Conservation (phyloP, 2,113 vertebrate species). For the Anhinga anhinga region DNA sequence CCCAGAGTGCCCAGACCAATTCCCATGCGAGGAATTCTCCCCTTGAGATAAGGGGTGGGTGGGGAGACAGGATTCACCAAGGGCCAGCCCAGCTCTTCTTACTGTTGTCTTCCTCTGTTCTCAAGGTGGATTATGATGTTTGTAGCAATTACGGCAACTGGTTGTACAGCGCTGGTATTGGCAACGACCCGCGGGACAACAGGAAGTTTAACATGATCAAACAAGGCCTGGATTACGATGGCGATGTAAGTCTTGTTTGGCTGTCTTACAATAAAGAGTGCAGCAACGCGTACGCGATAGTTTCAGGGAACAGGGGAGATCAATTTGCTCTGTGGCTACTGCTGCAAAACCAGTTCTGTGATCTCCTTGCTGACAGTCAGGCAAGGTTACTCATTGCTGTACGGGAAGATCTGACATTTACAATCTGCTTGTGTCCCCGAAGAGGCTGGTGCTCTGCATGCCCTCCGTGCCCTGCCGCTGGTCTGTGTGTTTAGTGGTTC, state of each 20-base stretch:
- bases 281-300: background rate
- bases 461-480: background rate
- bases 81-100: background rate
- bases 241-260: slow-evolving; percentile 57
- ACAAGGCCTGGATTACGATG: slow-evolving; percentile 82
- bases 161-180: slow-evolving; percentile 81
- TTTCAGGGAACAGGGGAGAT: background rate
- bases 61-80: background rate
- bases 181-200: slow-evolving; percentile 82
- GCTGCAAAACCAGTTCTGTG: background rate
- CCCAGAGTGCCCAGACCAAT: background rate
- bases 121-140: slow-evolving; percentile 80
- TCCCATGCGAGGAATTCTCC: background rate
- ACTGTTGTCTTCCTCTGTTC: background rate
- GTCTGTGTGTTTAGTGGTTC: background rate
- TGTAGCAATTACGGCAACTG: slow-evolving; percentile 87
- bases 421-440: background rate
- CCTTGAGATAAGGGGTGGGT: background rate
- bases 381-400: background rate
- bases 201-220: slow-evolving; percentile 87
- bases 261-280: background rate
- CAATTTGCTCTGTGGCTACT: background rate
- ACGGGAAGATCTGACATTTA: background rate
- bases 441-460: background rate
- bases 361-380: background rate